Percentiles rank a stretch among this genome's conserved stretches.
These are phyloP conservation scores for Baryphthengus martii DNA, from an alignment of 2,113 vertebrate genomes.

Conservation along the genomic window DNA sequence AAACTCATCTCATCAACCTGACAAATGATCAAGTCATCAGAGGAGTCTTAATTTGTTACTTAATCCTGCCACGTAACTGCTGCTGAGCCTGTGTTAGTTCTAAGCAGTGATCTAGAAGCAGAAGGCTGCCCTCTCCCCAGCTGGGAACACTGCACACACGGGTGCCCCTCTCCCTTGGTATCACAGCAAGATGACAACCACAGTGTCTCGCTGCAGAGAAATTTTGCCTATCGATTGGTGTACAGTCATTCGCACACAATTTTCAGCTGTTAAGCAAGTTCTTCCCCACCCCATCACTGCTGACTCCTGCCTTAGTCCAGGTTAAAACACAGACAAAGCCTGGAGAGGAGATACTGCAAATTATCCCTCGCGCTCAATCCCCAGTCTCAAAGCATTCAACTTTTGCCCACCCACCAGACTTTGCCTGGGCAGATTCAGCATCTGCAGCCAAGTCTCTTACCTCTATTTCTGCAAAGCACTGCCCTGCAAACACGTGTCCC, in stretches of 20 bases:
- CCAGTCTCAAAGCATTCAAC: background rate
- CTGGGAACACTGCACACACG: background rate
- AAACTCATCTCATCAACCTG: background rate
- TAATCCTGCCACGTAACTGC: background rate
- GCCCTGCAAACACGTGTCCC: conserved; percentile 93
- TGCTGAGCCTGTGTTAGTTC: background rate
- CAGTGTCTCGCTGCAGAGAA: background rate
- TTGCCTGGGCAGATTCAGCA: background rate
- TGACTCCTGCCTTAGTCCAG: background rate
- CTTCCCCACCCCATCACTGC: background rate
- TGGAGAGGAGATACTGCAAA: background rate
- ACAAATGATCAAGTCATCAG: background rate
- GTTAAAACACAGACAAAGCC: background rate
- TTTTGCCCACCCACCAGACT: background rate
- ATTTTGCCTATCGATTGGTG: background rate
- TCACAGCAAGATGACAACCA: background rate
- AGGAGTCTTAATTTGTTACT: background rate
- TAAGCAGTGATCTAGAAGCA: background rate
- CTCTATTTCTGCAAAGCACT: conserved; percentile 98
- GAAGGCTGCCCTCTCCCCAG: background rate
- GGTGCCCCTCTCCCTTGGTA: background rate
- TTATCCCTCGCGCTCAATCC: background rate
- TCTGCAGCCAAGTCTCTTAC: conserved; percentile 63
- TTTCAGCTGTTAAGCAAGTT: background rate
- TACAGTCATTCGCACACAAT: background rate